These are phyloP conservation scores for Eciton burchellii DNA, from an alignment of 1,140 invertebrate species.

Conservation along the genomic window DNA sequence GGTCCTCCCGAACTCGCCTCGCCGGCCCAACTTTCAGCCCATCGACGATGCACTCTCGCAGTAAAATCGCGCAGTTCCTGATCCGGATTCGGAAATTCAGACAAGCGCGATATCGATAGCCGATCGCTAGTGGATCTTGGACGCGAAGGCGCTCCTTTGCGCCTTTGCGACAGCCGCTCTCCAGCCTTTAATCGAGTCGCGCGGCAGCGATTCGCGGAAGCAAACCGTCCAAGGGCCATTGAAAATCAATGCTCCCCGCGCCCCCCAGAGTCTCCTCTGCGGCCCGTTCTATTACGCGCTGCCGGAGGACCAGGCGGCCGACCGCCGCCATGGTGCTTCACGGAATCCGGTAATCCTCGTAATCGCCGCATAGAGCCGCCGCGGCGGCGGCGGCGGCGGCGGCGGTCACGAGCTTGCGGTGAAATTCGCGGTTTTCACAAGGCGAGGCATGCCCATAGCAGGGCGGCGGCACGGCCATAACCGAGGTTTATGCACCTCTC, in stretches of 20 bases:
- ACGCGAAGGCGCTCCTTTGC: too few relatives aligned
- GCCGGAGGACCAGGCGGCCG: too few relatives aligned
- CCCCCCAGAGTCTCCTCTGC: background rate
- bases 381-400: too few relatives aligned
- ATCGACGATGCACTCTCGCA: too few relatives aligned
- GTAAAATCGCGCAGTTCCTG: background rate
- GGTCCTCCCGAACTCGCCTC: conserved; percentile 17
- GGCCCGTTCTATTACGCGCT: background rate
- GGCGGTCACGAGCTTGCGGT: conserved; percentile 30
- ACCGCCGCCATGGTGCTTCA: conserved; percentile 14
- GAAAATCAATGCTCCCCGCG: background rate
- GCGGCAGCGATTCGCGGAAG: conserved; percentile 17
- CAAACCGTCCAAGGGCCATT: background rate
- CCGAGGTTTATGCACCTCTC: conserved; percentile 56
- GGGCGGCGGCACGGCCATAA: conserved; percentile 12
- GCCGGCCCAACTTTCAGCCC: background rate
- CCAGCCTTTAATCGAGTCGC: background rate
- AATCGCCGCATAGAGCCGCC: conserved; percentile 25
- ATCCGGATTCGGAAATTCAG: too few relatives aligned
- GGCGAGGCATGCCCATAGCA: conserved; percentile 39
- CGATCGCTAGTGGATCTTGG: too few relatives aligned
- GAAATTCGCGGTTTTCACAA: conserved; percentile 57
- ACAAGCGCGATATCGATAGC: too few relatives aligned
- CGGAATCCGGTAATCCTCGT: conserved; percentile 52
- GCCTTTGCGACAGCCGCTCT: too few relatives aligned